Conservation (phyloP, 2,888 invertebrate genomes). For the Halictus ligatus region DNA sequence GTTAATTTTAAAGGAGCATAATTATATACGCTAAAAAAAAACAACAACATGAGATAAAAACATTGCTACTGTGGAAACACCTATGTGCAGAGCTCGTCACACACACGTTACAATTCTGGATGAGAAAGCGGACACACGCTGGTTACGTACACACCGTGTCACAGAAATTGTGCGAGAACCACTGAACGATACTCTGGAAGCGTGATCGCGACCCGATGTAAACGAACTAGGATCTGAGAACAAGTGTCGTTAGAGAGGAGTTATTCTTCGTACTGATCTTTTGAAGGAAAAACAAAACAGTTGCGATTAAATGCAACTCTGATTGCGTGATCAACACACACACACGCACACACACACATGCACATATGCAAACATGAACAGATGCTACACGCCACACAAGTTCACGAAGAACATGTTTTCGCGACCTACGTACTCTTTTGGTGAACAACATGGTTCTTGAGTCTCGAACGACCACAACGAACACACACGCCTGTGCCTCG, state of each 20-base stretch:
- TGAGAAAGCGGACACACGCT: conserved; percentile 44
- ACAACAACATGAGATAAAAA: conserved; percentile 25
- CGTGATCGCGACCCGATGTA: conserved; percentile 47
- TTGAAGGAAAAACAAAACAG: conserved; percentile 11
- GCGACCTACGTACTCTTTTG: conserved; percentile 24
- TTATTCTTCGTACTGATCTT: conserved; percentile 25
- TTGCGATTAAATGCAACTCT: conserved; percentile 29
- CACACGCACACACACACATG: background rate
- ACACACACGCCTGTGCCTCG: conserved; percentile 73
- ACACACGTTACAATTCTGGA: conserved; percentile 46
- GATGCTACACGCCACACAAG: background rate
- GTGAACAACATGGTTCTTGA: conserved; percentile 56
- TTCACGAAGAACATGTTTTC: conserved; percentile 17
- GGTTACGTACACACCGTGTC: conserved; percentile 41
- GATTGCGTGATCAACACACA: conserved; percentile 20
- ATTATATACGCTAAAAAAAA: conserved; percentile 40
- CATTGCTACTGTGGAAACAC: conserved; percentile 51
- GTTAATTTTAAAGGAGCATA: conserved; percentile 65
- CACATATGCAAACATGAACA: background rate
- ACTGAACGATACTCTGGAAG: conserved; percentile 44
- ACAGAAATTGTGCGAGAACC: conserved; percentile 24
- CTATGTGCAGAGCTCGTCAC: conserved; percentile 64
- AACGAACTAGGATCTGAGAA: conserved; percentile 61
- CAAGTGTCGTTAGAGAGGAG: conserved; percentile 39
- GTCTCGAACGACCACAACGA: conserved; percentile 69